phyloP scores from a whole-genome alignment of 1,140 invertebrate genomes.

The Trissolcus basalis region DNA sequence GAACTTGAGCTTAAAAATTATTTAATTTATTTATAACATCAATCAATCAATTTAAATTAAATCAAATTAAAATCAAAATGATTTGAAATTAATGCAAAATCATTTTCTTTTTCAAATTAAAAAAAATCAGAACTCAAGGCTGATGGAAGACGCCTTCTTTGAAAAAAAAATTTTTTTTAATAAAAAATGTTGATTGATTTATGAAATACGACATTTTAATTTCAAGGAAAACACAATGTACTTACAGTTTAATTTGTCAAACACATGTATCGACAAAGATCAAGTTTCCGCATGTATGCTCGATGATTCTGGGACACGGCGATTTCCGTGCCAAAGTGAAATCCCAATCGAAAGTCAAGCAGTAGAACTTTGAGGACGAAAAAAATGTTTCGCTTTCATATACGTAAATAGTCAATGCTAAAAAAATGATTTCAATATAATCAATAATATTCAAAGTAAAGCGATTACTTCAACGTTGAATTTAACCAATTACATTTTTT shows the following conservation, averaged over 20 bases:
- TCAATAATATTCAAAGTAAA: too few relatives aligned
- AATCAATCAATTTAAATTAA: too few relatives aligned
- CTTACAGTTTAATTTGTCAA: constrained; percentile 22
- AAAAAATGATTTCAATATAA: constrained; percentile 3
- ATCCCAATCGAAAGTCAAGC: constrained; percentile 40
- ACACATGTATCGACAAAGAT: constrained; percentile 36
- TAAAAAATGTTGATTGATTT: neutral
- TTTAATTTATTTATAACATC: too few relatives aligned
- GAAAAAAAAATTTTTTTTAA: too few relatives aligned
- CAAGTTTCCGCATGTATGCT: constrained; percentile 39
- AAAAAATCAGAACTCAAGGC: too few relatives aligned
- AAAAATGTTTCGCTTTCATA: constrained; percentile 17
- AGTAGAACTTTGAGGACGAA: constrained; percentile 12
- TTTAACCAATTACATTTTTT: too few relatives aligned
- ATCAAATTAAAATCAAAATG: too few relatives aligned
- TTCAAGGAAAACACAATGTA: constrained; percentile 15
- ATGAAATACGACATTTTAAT: neutral
- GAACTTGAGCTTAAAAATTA: too few relatives aligned
- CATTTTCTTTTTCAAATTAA: too few relatives aligned
- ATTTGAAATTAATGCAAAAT: too few relatives aligned
- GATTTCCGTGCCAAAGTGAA: constrained; percentile 51
- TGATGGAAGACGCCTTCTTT: too few relatives aligned
- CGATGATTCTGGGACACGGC: constrained; percentile 63
- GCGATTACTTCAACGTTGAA: too few relatives aligned
- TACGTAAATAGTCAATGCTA: neutral